These are phyloP conservation scores for Portevinia maculata DNA, from an alignment of 2,888 invertebrate genomes.

Conservation along the genomic window DNA sequence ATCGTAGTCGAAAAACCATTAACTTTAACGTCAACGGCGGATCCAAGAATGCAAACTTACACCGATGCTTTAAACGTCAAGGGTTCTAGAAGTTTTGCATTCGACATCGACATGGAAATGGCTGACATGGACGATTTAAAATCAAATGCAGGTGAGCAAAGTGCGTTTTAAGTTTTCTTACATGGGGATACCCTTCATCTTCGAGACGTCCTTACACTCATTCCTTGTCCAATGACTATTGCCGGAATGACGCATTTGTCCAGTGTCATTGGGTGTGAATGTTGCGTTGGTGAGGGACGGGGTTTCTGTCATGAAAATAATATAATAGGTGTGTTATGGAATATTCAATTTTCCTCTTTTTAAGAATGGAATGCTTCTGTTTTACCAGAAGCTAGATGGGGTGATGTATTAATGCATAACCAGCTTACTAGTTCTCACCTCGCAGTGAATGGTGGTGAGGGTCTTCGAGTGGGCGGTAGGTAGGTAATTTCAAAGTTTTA, in stretches of 20 bases:
- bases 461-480: slow-evolving; percentile 1
- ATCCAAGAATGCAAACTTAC: slow-evolving; percentile 79
- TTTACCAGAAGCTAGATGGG: too few relatives aligned
- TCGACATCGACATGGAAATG: slow-evolving; percentile 82
- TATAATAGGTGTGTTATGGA: too few relatives aligned
- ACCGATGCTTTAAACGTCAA: slow-evolving; percentile 79
- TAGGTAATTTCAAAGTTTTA: background rate
- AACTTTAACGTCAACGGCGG: slow-evolving; percentile 14
- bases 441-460: background rate
- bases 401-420: too few relatives aligned
- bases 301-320: too few relatives aligned
- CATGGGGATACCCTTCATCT: too few relatives aligned
- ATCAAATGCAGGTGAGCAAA: slow-evolving; percentile 65
- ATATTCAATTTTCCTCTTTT: slow-evolving; percentile 15
- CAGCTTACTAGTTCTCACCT: background rate
- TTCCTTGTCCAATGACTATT: background rate
- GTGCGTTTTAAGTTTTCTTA: background rate
- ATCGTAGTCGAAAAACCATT: slow-evolving; percentile 29
- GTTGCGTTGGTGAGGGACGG: too few relatives aligned
- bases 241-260: slow-evolving; percentile 27
- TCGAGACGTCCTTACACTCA: background rate
- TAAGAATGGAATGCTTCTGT: background rate
- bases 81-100: slow-evolving; percentile 81
- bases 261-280: too few relatives aligned
- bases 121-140: slow-evolving; percentile 78